These are phyloP conservation scores for Carcharodon carcharias DNA, from an alignment of 2,797 vertebrate genomes.

Conservation along the genomic window DNA sequence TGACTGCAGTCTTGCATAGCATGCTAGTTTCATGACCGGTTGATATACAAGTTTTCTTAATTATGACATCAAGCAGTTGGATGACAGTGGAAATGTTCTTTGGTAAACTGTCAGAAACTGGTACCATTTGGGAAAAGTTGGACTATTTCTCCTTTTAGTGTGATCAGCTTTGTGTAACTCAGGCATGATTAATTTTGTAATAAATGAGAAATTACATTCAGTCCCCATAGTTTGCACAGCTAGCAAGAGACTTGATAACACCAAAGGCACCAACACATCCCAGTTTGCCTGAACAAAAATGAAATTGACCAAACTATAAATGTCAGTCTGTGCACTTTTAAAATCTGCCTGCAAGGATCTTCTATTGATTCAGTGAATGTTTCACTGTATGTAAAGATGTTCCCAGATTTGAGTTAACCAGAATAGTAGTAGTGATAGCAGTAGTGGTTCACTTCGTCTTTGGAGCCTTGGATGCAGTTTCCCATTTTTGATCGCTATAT, in stretches of 20 bases:
- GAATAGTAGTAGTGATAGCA: background rate
- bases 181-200: background rate
- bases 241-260: background rate
- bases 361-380: background rate
- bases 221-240: background rate
- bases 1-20: background rate
- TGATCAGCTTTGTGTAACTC: background rate
- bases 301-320: background rate
- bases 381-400: background rate
- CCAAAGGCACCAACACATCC: background rate
- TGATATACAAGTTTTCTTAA: background rate
- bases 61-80: background rate
- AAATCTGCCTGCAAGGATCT: background rate
- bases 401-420: background rate
- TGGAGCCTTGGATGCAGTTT: background rate
- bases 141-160: background rate
- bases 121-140: no score
- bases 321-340: background rate
- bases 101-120: background rate
- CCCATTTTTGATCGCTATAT: no score
- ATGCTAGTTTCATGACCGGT: background rate
- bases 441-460: background rate
- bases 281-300: background rate
- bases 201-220: background rate
- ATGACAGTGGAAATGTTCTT: background rate